Base-by-base conservation (phyloP, 2,888 invertebrate species). In the Chrysolina americana region DNA sequence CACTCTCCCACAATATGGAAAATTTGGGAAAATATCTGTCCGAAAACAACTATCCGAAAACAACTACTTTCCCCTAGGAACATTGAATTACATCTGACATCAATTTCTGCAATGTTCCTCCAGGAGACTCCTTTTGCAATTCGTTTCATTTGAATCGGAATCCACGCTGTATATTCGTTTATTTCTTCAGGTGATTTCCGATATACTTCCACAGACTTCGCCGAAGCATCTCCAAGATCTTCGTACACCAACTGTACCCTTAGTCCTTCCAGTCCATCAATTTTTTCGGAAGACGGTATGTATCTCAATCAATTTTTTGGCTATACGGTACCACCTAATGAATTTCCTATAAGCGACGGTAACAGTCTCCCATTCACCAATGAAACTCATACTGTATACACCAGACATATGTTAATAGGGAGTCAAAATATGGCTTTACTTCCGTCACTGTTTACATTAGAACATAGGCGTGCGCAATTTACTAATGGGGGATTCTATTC, bases 261-360 rank as follows among this genome's bases (percentile, higher is more conserved):
- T 47, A 80, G 80, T 64, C 80, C 80, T 17, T 81, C 80, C 13
- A 77, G 78, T 23, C 70, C 74, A n/a, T 81, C 81, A 11, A 79
- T 83, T 59, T 76, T 83, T 65, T 81, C 83, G 9, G 83, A 84
- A 80, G 83, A 83, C 81, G 84, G 84, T 84, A 80, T 79, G 80
- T 59, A 44, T 68, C 15, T 17, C 19, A 36, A 59, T 59, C 36
- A 17, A 36, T 11, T 63, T 41, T 36, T 65, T 15, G 65, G n/a
- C 28, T 15, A 8, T 65, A 21, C 21, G 15, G 15, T 8, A 23
- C 6, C 1, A 47, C 23, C 10, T 48, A 50, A 13, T 68, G 21
- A 19, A 36, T 48, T 71, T 56, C 41, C 23, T 23, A n/a, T 28
- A 59, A 13, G 15, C 56, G 19, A 69, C n/a, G 17, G 15, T 65